These are phyloP conservation scores for Corythornis leucogaster DNA, from an alignment of 2,797 vertebrate species.

Conservation along the genomic window DNA sequence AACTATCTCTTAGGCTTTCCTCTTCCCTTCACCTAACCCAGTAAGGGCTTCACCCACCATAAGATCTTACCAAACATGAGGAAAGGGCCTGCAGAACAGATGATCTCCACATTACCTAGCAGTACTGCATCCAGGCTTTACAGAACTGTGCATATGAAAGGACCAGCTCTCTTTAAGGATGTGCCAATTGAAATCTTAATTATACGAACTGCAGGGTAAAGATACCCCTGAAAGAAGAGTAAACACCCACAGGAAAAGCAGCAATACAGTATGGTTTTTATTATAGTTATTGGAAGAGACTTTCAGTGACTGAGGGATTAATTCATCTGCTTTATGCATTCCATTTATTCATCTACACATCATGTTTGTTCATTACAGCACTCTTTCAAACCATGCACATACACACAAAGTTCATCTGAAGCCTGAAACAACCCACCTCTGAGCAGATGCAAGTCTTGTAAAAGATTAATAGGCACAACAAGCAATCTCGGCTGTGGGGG, in stretches of 20 bases:
- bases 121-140: background rate
- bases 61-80: background rate
- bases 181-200: background rate
- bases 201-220: background rate
- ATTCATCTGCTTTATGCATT: background rate
- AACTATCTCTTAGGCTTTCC: background rate
- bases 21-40: background rate
- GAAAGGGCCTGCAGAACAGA: background rate
- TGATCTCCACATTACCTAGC: background rate
- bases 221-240: background rate
- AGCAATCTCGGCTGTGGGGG: conserved; percentile 40
- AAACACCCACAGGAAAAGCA: background rate
- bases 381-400: background rate
- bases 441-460: conserved; percentile 63
- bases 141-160: background rate
- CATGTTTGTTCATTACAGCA: conserved; percentile 11
- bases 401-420: background rate
- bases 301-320: background rate
- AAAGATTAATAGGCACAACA: conserved; percentile 68
- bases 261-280: background rate
- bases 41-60: background rate
- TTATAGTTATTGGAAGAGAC: background rate
- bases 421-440: conserved; percentile 36
- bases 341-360: conserved; percentile 10
- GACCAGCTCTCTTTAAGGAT: background rate